A percentile compares a stretch with the other conserved stretches of the same genome.
Evolutionary conservation across 2,797 vertebrate species (phyloP).

Genomic region (Tachyglossus aculeatus): DNA sequence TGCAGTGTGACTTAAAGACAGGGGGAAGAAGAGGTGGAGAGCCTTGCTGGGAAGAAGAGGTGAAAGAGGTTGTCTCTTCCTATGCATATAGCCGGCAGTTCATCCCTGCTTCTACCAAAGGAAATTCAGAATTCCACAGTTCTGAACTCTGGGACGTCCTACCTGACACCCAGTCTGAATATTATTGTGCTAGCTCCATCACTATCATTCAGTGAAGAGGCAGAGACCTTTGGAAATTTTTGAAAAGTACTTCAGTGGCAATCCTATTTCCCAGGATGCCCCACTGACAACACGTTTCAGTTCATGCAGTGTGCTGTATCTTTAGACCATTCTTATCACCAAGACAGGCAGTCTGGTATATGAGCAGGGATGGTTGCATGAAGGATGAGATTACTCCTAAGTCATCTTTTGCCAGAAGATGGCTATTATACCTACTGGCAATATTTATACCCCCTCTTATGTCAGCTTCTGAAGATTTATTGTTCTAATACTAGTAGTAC

Average conservation of each 20-base stretch:
- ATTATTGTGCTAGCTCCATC: too few relatives aligned
- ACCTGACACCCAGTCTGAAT: too few relatives aligned
- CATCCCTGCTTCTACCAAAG: too few relatives aligned
- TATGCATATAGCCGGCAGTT: too few relatives aligned
- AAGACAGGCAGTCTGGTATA: neutral
- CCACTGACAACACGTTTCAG: neutral
- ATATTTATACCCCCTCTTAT: conserved; percentile 22
- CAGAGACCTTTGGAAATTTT: neutral
- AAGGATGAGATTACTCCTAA: conserved; percentile 28
- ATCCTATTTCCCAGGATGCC: neutral
- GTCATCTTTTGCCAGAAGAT: conserved; percentile 24
- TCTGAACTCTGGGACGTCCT: too few relatives aligned
- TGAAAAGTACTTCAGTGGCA: neutral
- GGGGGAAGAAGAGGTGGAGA: too few relatives aligned
- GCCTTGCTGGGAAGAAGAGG: too few relatives aligned
- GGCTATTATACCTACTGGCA: conserved; percentile 10
- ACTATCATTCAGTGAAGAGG: too few relatives aligned
- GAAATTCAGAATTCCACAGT: too few relatives aligned
- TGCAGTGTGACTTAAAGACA: too few relatives aligned
- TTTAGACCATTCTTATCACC: conserved; percentile 4
- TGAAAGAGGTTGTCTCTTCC: too few relatives aligned
- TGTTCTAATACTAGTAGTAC: conserved; percentile 29
- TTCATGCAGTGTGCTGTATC: conserved; percentile 16
- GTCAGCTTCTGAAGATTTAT: conserved; percentile 25
- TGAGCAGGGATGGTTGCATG: neutral